A percentile compares a stretch with the other conserved stretches of the same genome.
phyloP scores from a whole-genome alignment of 1,140 invertebrate genomes.

The Ctenoplectra terminalis region DNA sequence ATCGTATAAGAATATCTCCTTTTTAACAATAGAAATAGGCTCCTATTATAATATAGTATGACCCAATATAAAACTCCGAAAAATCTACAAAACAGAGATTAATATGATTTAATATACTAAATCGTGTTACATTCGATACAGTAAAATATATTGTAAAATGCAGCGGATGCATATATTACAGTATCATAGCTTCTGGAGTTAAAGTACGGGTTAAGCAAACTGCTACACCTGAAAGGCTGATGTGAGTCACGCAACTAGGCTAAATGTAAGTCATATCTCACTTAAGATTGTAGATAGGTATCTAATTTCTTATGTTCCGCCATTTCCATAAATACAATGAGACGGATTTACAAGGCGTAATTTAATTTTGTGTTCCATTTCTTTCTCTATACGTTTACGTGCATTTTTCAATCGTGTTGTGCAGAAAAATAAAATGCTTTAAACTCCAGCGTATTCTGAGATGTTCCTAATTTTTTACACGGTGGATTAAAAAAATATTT shows the following conservation, averaged over 20 bases:
- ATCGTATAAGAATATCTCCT: not conserved
- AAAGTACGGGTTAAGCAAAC: not conserved
- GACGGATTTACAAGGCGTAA: not conserved
- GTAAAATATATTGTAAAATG: not conserved
- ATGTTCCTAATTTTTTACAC: too few relatives aligned
- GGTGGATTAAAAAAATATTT: too few relatives aligned
- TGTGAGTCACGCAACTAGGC: too few relatives aligned
- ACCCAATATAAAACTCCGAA: not conserved
- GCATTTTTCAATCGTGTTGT: too few relatives aligned
- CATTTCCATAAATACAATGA: not conserved
- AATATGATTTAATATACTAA: not conserved
- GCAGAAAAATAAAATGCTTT: too few relatives aligned
- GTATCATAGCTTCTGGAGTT: not conserved
- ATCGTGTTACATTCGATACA: not conserved
- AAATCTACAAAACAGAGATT: fast-evolving
- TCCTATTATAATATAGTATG: not conserved
- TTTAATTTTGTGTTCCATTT: not conserved
- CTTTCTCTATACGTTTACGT: too few relatives aligned
- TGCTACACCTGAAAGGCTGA: too few relatives aligned
- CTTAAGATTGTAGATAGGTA: too few relatives aligned
- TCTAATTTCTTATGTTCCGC: not conserved
- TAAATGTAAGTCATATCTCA: not conserved
- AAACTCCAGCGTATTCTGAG: too few relatives aligned
- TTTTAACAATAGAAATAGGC: not conserved
- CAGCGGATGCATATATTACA: not conserved